phyloP scores from a whole-genome alignment of 2,113 vertebrate species.

The Takifugu flavidus region DNA sequence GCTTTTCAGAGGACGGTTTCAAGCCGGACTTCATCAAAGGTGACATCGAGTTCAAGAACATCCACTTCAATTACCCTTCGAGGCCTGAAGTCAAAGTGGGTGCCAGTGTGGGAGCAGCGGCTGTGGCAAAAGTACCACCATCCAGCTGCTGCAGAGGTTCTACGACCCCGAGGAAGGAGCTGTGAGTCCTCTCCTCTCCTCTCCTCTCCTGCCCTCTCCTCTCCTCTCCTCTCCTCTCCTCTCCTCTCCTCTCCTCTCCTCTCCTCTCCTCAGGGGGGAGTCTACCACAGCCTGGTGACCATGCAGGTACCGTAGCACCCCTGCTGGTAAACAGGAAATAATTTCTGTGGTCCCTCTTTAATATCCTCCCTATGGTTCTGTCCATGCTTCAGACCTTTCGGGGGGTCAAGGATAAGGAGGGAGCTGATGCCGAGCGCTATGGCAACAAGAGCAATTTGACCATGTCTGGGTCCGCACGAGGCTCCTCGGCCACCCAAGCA shows the following conservation, averaged over 20 bases:
- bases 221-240: no score
- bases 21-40: constrained; percentile 86
- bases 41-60: constrained; percentile 84
- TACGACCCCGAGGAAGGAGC: constrained; percentile 87
- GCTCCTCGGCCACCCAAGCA: constrained; percentile 60
- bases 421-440: constrained; percentile 11
- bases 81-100: constrained; percentile 84
- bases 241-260: no score
- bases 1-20: constrained; percentile 85
- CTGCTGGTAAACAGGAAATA: no score
- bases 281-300: constrained; percentile 86
- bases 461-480: constrained; percentile 69
- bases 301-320: constrained; percentile 78
- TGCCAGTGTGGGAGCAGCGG: constrained; percentile 85
- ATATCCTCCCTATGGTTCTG: not conserved
- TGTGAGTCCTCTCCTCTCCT: constrained; percentile 70
- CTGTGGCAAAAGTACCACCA: constrained; percentile 90
- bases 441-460: constrained; percentile 30
- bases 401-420: constrained; percentile 10
- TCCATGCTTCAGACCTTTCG: constrained; percentile 58
- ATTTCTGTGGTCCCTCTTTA: not conserved
- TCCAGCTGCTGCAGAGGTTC: constrained; percentile 93
- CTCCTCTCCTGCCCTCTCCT: no score
- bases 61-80: constrained; percentile 90
- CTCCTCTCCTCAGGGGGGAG: constrained; percentile 66